phyloP scores from a whole-genome alignment of 2,113 vertebrate species.

The Oenanthe melanoleuca region DNA sequence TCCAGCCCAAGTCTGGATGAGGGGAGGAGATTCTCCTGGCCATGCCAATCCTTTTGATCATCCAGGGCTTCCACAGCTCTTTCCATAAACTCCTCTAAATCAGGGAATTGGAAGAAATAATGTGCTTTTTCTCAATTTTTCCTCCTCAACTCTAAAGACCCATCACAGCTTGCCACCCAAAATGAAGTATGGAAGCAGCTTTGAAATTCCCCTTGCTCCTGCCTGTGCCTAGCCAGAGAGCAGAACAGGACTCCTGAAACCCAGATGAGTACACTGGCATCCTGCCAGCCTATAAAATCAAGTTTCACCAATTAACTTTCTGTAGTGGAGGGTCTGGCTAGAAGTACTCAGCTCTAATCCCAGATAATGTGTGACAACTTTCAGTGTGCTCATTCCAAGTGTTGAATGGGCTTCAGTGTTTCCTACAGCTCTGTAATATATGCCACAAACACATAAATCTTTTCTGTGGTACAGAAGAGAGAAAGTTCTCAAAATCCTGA shows the following conservation, averaged over 20 bases:
- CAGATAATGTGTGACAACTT: background rate
- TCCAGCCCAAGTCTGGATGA: background rate
- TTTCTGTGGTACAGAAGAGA: background rate
- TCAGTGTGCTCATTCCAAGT: background rate
- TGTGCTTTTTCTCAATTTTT: background rate
- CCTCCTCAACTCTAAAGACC: background rate
- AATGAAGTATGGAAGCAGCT: background rate
- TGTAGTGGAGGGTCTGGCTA: background rate
- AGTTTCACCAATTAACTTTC: constrained; percentile 20
- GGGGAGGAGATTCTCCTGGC: background rate
- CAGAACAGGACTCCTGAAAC: accelerated
- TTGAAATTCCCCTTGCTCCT: background rate
- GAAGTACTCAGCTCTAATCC: constrained; percentile 20
- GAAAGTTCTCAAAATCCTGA: background rate
- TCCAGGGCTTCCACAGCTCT: background rate
- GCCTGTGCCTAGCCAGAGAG: background rate
- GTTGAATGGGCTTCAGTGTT: background rate
- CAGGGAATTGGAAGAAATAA: background rate
- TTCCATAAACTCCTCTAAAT: background rate
- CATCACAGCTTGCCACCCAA: background rate
- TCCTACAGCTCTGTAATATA: background rate
- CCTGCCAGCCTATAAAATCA: constrained; percentile 26
- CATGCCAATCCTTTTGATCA: background rate
- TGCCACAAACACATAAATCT: background rate
- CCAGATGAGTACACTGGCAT: background rate